A percentile compares a stretch with the other conserved stretches of the same genome.
Conservation (phyloP, 2,113 vertebrate species). For the Dolichallabes microphthalmus region DNA sequence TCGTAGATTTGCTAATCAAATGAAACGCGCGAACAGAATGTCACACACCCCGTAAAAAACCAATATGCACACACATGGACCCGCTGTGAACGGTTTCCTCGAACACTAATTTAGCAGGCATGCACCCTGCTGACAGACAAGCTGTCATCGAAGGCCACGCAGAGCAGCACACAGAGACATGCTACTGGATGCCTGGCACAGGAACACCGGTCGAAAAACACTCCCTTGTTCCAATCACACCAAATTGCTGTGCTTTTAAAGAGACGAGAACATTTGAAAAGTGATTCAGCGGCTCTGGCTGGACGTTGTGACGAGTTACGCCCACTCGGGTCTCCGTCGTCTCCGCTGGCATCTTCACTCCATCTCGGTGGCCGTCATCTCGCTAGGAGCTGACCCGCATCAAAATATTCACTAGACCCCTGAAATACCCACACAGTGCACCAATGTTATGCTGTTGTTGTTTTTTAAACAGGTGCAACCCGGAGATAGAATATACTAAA, state of each 20-base stretch:
- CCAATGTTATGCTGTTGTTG: neutral
- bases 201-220: constrained; percentile 48
- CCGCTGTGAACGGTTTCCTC: constrained; percentile 49
- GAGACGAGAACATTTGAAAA: constrained; percentile 33
- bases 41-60: constrained; percentile 40
- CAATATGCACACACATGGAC: constrained; percentile 28
- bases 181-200: constrained; percentile 47
- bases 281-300: constrained; percentile 16
- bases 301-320: constrained; percentile 38
- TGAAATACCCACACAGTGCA: constrained; percentile 4
- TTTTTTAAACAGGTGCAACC: neutral
- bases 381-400: constrained; percentile 7
- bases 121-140: constrained; percentile 53
- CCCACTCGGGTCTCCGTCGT: constrained; percentile 10
- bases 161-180: constrained; percentile 16
- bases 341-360: constrained; percentile 3
- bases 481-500: constrained; percentile 26
- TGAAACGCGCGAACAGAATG: constrained; percentile 32
- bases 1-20: constrained; percentile 11
- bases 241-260: constrained; percentile 28
- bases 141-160: constrained; percentile 46
- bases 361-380: neutral
- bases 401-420: constrained; percentile 28
- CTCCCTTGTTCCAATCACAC: constrained; percentile 50
- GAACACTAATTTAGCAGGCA: constrained; percentile 47